Percentiles rank a stretch among this genome's conserved stretches.
phyloP scores from a whole-genome alignment of 2,113 vertebrate species.

The Xenopus laevis region DNA sequence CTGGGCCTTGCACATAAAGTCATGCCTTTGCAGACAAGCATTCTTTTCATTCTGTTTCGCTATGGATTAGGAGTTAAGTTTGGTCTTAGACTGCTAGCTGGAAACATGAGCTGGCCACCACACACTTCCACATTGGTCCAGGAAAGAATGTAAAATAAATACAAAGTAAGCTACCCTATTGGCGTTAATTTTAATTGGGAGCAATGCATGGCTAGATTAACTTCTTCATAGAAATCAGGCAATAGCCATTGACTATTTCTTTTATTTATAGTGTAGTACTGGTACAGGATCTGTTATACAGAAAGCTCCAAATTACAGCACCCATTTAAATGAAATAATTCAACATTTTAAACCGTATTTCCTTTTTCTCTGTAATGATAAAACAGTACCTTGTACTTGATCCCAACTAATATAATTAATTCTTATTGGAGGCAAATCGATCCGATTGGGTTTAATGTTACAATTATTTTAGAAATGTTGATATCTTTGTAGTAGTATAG shows the following conservation, averaged over 20 bases:
- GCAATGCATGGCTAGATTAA: slow-evolving; percentile 11
- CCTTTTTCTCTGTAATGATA: no score
- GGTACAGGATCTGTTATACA: no score
- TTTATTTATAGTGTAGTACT: no score
- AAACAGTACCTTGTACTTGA: no score
- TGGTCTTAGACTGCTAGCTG: slow-evolving; percentile 16
- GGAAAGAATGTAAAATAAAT: slow-evolving; percentile 39
- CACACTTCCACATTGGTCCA: slow-evolving; percentile 11
- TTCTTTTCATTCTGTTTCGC: not conserved
- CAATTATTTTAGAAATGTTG: no score
- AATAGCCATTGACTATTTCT: not conserved
- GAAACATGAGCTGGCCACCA: slow-evolving; percentile 15
- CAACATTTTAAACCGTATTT: no score
- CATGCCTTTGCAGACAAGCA: slow-evolving; percentile 7
- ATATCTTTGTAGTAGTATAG: no score
- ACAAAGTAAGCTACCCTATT: slow-evolving; percentile 3
- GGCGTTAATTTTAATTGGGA: slow-evolving; percentile 17
- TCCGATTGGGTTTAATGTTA: no score
- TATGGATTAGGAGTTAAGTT: slow-evolving; percentile 17
- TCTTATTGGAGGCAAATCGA: no score
- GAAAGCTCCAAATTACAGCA: no score
- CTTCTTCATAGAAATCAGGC: not conserved
- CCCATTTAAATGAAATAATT: no score
- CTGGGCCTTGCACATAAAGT: not conserved
- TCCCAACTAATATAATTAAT: no score